A percentile compares a stretch with the other conserved stretches of the same genome.
Evolutionary conservation across 2,888 invertebrate species (phyloP).

Genomic region (Psylliodes chrysocephalus): DNA sequence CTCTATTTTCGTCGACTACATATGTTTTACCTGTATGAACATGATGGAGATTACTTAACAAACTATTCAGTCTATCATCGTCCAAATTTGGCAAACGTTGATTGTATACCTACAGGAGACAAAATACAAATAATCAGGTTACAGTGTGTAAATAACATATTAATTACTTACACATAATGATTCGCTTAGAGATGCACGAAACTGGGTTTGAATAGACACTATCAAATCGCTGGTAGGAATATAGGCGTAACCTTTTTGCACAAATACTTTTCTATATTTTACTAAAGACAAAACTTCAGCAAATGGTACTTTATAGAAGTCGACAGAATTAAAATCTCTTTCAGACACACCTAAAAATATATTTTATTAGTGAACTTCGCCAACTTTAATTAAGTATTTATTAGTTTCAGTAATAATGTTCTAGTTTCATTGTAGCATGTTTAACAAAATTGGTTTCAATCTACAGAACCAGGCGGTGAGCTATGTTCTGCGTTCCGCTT

Average conservation of each 20-base stretch:
- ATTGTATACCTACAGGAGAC: conserved; percentile 67
- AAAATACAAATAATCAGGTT: no score
- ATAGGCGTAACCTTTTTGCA: conserved; percentile 86
- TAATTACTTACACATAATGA: conserved; percentile 71
- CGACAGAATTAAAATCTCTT: conserved; percentile 70
- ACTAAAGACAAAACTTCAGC: conserved; percentile 88
- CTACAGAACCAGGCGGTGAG: no score
- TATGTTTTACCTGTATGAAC: conserved; percentile 88
- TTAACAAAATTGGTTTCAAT: no score
- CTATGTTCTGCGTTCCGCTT: no score
- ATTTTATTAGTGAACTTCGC: no score
- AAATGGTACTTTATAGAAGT: conserved; percentile 72
- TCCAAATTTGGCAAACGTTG: conserved; percentile 79
- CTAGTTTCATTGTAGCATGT: no score
- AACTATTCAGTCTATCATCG: conserved; percentile 81
- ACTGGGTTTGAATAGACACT: conserved; percentile 82
- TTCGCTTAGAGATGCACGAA: conserved; percentile 76
- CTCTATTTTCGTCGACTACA: conserved; percentile 64
- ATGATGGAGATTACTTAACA: conserved; percentile 82
- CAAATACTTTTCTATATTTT: conserved; percentile 78
- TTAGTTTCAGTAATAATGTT: no score
- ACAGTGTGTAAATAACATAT: no score
- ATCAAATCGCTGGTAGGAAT: conserved; percentile 87
- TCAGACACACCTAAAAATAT: conserved; percentile 63
- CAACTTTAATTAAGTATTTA: no score